These are phyloP conservation scores for Theonella swinhoei DNA, from an alignment of 37 sponge, comb jelly and placozoan genomes.

Conservation along the genomic window DNA sequence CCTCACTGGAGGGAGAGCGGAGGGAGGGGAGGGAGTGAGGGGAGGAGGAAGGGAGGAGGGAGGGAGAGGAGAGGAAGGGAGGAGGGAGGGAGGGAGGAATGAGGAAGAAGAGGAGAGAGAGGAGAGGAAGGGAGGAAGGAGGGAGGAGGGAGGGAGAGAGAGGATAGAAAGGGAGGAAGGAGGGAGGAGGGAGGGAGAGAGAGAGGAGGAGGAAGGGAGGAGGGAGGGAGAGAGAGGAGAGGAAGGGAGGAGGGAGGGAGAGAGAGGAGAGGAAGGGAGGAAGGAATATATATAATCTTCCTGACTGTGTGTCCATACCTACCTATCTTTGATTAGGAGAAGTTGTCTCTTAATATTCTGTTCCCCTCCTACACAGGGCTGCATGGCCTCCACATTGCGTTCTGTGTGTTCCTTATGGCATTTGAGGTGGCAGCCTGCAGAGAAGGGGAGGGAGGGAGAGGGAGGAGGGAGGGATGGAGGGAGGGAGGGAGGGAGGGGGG, in stretches of 20 bases:
- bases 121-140: too few species aligned
- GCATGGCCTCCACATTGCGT: conserved; percentile 39
- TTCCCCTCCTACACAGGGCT: conserved; percentile 65
- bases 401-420: conserved; percentile 79
- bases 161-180: too few species aligned
- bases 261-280: background rate
- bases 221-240: too few species aligned
- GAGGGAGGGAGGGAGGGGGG: background rate
- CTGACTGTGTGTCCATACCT: background rate
- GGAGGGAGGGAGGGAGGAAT: too few species aligned
- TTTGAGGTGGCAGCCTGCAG: conserved; percentile 76
- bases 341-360: background rate
- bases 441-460: background rate
- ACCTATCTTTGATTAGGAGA: background rate
- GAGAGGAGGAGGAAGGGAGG: too few species aligned
- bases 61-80: background rate
- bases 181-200: too few species aligned
- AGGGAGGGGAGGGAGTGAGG: background rate
- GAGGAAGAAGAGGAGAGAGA: too few species aligned
- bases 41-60: background rate
- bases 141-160: too few species aligned
- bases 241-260: background rate
- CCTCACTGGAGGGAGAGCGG: background rate
- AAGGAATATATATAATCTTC: background rate
- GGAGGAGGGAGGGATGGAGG: too few species aligned